Conservation (phyloP, 2,888 invertebrate species). For the Strigamia maritima region DNA sequence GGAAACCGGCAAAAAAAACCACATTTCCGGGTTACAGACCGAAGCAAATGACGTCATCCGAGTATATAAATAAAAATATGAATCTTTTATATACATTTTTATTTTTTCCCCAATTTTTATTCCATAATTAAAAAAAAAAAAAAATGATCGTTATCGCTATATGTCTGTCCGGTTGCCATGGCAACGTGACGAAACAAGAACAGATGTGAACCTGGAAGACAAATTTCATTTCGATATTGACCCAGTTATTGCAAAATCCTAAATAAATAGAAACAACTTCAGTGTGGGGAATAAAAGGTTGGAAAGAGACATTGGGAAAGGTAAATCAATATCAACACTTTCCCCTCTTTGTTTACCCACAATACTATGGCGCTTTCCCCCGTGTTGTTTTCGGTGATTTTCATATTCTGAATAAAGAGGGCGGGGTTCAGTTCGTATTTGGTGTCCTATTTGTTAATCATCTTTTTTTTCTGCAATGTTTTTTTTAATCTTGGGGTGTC, state of each 20-base stretch:
- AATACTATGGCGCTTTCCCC: too few species aligned
- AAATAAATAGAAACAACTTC: neutral
- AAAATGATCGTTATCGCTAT: neutral
- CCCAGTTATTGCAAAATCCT: neutral
- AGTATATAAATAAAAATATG: neutral
- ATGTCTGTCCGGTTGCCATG: neutral
- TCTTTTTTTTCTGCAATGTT: too few species aligned
- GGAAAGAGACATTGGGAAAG: too few species aligned
- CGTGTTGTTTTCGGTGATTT: too few species aligned
- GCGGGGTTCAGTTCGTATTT: too few species aligned
- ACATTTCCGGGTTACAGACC: constrained; percentile 11
- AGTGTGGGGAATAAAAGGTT: too few species aligned
- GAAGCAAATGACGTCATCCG: neutral
- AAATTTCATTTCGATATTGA: neutral
- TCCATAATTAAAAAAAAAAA: too few species aligned
- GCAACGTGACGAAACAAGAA: neutral
- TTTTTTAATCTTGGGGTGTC: too few species aligned
- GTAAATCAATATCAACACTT: too few species aligned
- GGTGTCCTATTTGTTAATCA: too few species aligned
- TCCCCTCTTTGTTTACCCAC: too few species aligned
- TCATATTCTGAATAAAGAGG: too few species aligned
- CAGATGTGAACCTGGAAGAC: neutral
- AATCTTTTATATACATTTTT: neutral
- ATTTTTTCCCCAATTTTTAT: neutral
- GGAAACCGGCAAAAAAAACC: neutral